These are phyloP conservation scores for Drosophila pandora DNA, from an alignment of 1,140 invertebrate species.

Conservation along the genomic window DNA sequence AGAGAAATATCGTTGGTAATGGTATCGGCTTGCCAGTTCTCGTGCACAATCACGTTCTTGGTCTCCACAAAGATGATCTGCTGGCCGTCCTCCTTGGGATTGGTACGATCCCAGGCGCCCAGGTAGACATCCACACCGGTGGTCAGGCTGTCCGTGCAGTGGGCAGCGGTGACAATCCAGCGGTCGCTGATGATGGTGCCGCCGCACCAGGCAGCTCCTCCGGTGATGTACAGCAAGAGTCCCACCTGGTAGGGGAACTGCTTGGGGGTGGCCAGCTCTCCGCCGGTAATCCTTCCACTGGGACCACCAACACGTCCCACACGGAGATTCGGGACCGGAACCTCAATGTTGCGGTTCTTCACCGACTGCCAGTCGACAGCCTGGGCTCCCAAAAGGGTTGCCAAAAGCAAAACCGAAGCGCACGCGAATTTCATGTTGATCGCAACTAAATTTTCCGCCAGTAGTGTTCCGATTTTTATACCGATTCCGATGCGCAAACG, in stretches of 20 bases:
- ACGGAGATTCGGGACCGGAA: slow-evolving; percentile 13
- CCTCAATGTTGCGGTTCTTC: slow-evolving; percentile 40
- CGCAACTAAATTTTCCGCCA: slow-evolving; percentile 30
- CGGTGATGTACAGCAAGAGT: slow-evolving; percentile 75
- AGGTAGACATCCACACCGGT: slow-evolving; percentile 71
- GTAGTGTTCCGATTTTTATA: too few species aligned
- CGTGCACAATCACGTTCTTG: slow-evolving; percentile 57
- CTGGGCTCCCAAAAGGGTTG: slow-evolving; percentile 30
- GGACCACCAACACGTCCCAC: slow-evolving; percentile 2
- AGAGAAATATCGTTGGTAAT: slow-evolving; percentile 69
- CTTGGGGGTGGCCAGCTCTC: slow-evolving; percentile 67
- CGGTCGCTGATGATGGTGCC: slow-evolving; percentile 85
- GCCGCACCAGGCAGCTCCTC: slow-evolving; percentile 84
- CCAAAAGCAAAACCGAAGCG: slow-evolving; percentile 28
- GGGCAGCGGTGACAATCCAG: slow-evolving; percentile 87
- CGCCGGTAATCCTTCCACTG: slow-evolving; percentile 67
- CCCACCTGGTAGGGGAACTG: slow-evolving; percentile 85
- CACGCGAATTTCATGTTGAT: slow-evolving; percentile 49
- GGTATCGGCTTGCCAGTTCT: slow-evolving; percentile 14
- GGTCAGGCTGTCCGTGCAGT: slow-evolving; percentile 85
- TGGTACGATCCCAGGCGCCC: slow-evolving; percentile 62
- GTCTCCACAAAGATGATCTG: slow-evolving; percentile 63
- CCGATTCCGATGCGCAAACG: neutral
- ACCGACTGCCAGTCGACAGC: slow-evolving; percentile 47
- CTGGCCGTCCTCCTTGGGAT: slow-evolving; percentile 55